phyloP scores from a whole-genome alignment of 2,797 vertebrate species.

The Brachyalestes nurse region DNA sequence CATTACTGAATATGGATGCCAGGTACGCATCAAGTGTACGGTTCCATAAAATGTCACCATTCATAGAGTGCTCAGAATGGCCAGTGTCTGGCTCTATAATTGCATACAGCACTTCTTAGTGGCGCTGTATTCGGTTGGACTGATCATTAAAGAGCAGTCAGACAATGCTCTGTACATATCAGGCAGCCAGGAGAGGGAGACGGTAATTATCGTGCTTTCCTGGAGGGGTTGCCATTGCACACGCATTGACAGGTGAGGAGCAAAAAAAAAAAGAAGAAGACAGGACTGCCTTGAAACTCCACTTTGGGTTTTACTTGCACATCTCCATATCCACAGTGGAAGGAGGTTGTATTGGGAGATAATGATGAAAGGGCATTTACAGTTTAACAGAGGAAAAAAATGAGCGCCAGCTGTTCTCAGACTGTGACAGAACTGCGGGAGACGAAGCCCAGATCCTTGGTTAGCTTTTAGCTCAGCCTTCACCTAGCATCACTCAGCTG shows the following conservation, averaged over 20 bases:
- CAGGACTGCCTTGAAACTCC: constrained; percentile 30
- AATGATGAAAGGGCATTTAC: constrained; percentile 50
- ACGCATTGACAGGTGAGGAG: constrained; percentile 33
- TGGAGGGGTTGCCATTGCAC: constrained; percentile 36
- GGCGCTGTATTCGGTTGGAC: constrained; percentile 40
- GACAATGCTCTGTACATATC: constrained; percentile 36
- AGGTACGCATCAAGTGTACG: not conserved
- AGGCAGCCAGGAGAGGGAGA: constrained; percentile 37
- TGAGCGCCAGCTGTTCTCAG: not conserved
- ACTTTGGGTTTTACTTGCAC: constrained; percentile 40
- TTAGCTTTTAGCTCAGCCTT: constrained; percentile 4
- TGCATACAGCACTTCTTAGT: constrained; percentile 24
- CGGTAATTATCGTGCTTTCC: constrained; percentile 42
- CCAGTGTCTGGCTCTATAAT: constrained; percentile 34
- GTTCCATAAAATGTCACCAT: constrained; percentile 13
- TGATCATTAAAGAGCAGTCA: constrained; percentile 50
- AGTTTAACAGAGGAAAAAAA: constrained; percentile 22
- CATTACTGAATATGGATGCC: not conserved
- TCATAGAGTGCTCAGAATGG: constrained; percentile 21
- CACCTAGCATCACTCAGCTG: not conserved
- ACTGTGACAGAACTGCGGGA: not conserved
- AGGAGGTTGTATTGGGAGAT: constrained; percentile 30
- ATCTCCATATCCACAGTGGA: constrained; percentile 25
- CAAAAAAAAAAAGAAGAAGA: constrained; percentile 12
- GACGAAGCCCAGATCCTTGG: not conserved